Percentiles rank a stretch among this genome's conserved stretches.
Evolutionary conservation across 1,140 invertebrate species (phyloP).

Genomic region (Aphis craccivora): DNA sequence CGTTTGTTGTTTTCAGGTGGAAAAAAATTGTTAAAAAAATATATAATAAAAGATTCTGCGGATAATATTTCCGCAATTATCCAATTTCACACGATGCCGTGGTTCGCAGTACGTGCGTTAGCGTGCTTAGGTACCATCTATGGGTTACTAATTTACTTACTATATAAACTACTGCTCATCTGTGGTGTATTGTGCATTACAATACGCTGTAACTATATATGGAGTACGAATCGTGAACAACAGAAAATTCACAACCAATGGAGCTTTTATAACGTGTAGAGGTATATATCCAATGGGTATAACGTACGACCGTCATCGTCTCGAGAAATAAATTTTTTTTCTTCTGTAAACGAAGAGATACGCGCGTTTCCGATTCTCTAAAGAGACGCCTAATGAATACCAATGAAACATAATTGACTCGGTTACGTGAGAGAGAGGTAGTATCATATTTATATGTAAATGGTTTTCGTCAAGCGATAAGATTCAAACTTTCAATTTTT

Average conservation of each 20-base stretch:
- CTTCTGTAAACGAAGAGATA: neutral
- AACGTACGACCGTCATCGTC: neutral
- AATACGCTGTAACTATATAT: neutral
- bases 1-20: neutral
- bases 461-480: neutral
- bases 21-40: neutral
- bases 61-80: constrained; percentile 21
- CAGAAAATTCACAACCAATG: neutral
- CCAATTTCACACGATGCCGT: constrained; percentile 33
- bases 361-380: neutral
- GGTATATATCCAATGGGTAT: neutral
- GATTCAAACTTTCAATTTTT: neutral
- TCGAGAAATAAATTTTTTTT: neutral
- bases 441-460: neutral
- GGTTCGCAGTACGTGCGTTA: neutral
- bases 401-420: constrained; percentile 23
- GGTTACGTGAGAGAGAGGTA: neutral
- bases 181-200: neutral
- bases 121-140: neutral
- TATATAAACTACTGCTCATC: neutral
- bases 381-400: constrained; percentile 21
- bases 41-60: neutral
- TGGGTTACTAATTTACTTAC: neutral
- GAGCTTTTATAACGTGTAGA: neutral
- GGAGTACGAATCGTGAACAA: neutral